These are phyloP conservation scores for Sphecodes monilicornis DNA, from an alignment of 2,888 invertebrate genomes.

Conservation along the genomic window DNA sequence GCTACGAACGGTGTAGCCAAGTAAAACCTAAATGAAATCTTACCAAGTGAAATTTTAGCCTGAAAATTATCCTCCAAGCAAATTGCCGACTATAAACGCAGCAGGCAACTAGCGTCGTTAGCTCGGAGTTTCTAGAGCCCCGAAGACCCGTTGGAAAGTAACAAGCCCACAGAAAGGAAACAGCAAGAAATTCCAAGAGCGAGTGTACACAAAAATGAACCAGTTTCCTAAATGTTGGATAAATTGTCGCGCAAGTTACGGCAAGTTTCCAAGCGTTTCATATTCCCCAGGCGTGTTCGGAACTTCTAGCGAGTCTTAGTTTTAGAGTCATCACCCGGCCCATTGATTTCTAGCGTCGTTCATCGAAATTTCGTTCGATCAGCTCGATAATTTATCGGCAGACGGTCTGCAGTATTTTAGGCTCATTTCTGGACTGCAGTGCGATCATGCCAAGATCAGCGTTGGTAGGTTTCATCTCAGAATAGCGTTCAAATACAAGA, in stretches of 20 bases:
- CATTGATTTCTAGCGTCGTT: not conserved
- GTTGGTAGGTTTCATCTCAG: not conserved
- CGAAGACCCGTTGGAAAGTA: not conserved
- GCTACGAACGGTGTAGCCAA: too few relatives aligned
- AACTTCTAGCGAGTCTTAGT: not conserved
- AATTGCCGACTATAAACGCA: not conserved
- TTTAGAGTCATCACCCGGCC: not conserved
- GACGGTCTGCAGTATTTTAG: not conserved
- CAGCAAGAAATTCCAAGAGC: not conserved
- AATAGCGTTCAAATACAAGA: too few relatives aligned
- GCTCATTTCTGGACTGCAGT: too few relatives aligned
- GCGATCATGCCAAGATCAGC: not conserved
- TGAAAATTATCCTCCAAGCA: not conserved
- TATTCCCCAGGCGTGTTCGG: conserved; percentile 5
- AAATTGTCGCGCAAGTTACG: not conserved
- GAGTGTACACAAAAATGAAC: conserved; percentile 1
- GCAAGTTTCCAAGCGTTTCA: conserved; percentile 1
- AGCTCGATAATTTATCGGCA: not conserved
- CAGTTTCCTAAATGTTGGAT: not conserved
- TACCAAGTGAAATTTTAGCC: too few relatives aligned
- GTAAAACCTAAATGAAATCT: too few relatives aligned
- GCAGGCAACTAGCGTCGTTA: not conserved
- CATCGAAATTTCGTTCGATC: not conserved
- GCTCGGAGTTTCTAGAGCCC: not conserved
- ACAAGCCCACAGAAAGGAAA: not conserved